Percentiles rank a stretch among this genome's conserved stretches.
These are phyloP conservation scores for Nixonia krombeini DNA, from an alignment of 1,140 invertebrate species.

Conservation along the genomic window DNA sequence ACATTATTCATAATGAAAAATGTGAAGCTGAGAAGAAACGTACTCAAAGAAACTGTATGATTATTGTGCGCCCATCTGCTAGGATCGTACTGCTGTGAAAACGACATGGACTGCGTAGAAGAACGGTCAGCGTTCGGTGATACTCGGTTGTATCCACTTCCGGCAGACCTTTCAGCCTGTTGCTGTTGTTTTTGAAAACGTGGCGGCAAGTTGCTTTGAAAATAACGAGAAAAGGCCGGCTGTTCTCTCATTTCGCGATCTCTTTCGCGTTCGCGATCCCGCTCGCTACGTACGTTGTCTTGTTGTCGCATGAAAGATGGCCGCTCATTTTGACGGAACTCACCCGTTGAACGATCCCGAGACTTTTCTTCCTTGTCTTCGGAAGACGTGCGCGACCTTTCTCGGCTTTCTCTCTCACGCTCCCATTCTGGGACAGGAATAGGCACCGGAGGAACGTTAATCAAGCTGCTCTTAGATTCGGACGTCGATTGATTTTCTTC, in stretches of 20 bases:
- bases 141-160: conserved; percentile 56
- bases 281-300: conserved; percentile 18
- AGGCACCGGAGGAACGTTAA: conserved; percentile 65
- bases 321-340: conserved; percentile 48
- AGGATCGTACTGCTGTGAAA: conserved; percentile 71
- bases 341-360: conserved; percentile 43
- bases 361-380: conserved; percentile 69
- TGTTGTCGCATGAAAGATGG: conserved; percentile 41
- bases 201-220: conserved; percentile 86
- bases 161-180: conserved; percentile 68
- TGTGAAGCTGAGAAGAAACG: no score
- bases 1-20: conserved; percentile 9
- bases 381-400: conserved; percentile 70
- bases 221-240: conserved; percentile 78
- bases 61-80: conserved; percentile 65
- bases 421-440: conserved; percentile 74
- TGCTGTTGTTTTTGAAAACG: conserved; percentile 88
- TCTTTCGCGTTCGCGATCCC: conserved; percentile 55
- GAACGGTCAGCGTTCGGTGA: conserved; percentile 63
- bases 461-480: conserved; percentile 59
- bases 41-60: conserved; percentile 60
- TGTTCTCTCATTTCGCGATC: conserved; percentile 64
- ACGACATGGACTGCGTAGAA: conserved; percentile 58
- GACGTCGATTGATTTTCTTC: conserved; percentile 58
- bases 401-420: conserved; percentile 71